Conservation (phyloP, 2,888 invertebrate genomes). For the Temnothorax ravouxi region DNA sequence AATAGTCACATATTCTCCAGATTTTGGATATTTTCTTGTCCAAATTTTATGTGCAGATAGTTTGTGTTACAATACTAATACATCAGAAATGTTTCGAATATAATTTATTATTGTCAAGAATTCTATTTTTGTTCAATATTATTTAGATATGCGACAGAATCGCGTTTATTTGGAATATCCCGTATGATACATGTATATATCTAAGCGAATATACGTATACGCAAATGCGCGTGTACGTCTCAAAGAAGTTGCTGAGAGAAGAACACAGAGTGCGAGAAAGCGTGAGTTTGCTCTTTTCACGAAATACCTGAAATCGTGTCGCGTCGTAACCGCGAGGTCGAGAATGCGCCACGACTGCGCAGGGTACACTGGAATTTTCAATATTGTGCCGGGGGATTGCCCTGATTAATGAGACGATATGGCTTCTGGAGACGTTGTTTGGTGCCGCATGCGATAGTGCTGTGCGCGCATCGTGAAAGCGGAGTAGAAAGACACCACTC, state of each 20-base stretch:
- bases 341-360: slow-evolving; percentile 66
- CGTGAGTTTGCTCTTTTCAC: slow-evolving; percentile 70
- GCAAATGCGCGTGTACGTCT: background rate
- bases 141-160: background rate
- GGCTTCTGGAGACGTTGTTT: slow-evolving; percentile 65
- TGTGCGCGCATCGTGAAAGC: slow-evolving; percentile 43
- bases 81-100: background rate
- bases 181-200: background rate
- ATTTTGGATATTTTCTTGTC: background rate
- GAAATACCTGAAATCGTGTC: slow-evolving; percentile 81
- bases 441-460: slow-evolving; percentile 47
- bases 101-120: background rate
- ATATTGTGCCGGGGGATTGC: slow-evolving; percentile 80
- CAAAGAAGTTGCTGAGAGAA: background rate
- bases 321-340: slow-evolving; percentile 63
- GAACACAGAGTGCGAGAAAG: slow-evolving; percentile 51
- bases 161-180: background rate
- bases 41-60: background rate
- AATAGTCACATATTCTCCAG: background rate
- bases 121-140: background rate
- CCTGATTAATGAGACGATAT: slow-evolving; percentile 79
- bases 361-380: slow-evolving; percentile 80
- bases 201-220: background rate
- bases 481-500: slow-evolving; percentile 31
- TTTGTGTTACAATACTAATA: background rate